Conservation (phyloP, 2,113 vertebrate genomes). For the Donacobius atricapilla region DNA sequence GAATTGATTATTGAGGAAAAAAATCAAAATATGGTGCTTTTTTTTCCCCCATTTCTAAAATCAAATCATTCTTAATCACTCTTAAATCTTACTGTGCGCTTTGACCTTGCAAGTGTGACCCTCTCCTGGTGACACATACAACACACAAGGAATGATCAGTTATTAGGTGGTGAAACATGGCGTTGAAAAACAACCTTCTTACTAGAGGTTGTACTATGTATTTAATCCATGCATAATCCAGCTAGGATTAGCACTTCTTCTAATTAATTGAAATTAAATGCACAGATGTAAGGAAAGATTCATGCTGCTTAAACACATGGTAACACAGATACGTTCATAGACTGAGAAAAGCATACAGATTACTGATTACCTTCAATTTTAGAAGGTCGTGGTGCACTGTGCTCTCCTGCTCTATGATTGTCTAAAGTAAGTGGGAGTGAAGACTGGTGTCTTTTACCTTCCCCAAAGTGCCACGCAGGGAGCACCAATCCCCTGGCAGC, state of each 20-base stretch:
- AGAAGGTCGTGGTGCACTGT: background rate
- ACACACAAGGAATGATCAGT: background rate
- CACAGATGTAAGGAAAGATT: constrained; percentile 39
- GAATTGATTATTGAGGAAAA: background rate
- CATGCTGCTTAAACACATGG: constrained; percentile 30
- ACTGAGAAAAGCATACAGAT: background rate
- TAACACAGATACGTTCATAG: background rate
- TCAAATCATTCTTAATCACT: background rate
- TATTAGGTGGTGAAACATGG: background rate
- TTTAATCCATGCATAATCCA: constrained; percentile 53
- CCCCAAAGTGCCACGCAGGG: background rate
- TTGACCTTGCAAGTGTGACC: background rate
- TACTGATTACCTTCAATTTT: background rate
- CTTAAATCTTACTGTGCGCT: background rate
- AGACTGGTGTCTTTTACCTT: background rate
- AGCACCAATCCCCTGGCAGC: background rate
- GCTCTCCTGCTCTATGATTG: background rate
- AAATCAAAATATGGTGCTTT: background rate
- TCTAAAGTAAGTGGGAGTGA: background rate
- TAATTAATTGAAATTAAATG: constrained; percentile 60
- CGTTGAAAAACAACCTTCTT: background rate
- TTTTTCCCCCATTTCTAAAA: background rate
- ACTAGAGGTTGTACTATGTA: background rate
- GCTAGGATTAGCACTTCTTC: constrained; percentile 29
- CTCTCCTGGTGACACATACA: background rate